These are phyloP conservation scores for Mionectes olivaceus DNA, from an alignment of 2,797 vertebrate genomes.

Conservation along the genomic window DNA sequence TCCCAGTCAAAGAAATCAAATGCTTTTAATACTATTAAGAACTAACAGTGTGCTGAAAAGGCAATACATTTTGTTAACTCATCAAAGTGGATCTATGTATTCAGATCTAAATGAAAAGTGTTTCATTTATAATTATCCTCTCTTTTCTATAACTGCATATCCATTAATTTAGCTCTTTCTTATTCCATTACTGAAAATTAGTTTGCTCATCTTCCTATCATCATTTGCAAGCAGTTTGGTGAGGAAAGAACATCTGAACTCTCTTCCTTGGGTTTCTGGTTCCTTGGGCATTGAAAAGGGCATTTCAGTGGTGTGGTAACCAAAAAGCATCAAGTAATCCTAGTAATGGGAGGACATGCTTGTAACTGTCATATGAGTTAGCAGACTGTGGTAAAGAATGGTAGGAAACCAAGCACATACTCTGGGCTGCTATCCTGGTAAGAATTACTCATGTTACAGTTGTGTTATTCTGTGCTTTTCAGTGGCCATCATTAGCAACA, in stretches of 20 bases:
- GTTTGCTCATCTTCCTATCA: neutral
- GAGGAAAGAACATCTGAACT: neutral
- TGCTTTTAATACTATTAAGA: neutral
- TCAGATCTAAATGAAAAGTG: constrained; percentile 12
- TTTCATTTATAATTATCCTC: neutral
- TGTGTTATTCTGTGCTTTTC: neutral
- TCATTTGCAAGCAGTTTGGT: neutral
- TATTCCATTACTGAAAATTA: neutral
- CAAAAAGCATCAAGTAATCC: neutral
- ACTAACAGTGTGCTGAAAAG: neutral
- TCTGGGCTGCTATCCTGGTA: neutral
- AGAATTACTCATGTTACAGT: neutral
- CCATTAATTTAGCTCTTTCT: neutral
- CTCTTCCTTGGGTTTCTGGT: neutral
- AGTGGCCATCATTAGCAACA: neutral
- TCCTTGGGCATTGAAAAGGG: neutral
- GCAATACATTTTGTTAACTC: neutral
- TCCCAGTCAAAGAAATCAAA: constrained; percentile 20
- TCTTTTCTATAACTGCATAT: neutral
- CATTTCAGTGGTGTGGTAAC: neutral
- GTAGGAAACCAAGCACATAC: neutral
- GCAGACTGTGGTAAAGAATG: neutral
- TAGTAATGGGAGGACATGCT: neutral
- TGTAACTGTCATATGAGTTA: neutral
- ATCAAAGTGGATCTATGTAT: constrained; percentile 1